These are phyloP conservation scores for Helleia helle DNA, from an alignment of 2,888 invertebrate genomes.

Conservation along the genomic window DNA sequence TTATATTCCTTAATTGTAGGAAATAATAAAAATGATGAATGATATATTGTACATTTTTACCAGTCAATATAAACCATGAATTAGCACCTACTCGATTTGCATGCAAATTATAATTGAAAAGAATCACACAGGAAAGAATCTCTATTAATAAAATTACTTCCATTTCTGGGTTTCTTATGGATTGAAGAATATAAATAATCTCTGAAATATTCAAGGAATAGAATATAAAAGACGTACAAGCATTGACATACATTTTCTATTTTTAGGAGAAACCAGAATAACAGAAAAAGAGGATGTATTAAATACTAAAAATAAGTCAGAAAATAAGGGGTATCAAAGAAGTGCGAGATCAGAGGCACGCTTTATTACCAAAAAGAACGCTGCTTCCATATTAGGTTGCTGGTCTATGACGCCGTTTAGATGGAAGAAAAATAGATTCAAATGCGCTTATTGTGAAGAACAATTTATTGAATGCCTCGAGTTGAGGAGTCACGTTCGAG, in stretches of 20 bases:
- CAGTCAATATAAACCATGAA: no score
- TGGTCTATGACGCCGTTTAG: constrained; percentile 56
- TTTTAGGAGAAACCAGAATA: constrained; percentile 52
- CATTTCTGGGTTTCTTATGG: no score
- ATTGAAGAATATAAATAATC: no score
- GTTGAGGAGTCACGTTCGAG: constrained; percentile 43
- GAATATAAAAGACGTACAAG: no score
- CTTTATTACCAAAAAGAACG: constrained; percentile 54
- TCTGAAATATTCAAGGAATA: no score
- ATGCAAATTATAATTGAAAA: no score
- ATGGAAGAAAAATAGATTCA: constrained; percentile 57
- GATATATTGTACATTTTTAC: no score
- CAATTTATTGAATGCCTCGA: constrained; percentile 44
- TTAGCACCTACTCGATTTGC: no score
- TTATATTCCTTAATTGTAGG: no score
- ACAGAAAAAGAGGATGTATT: constrained; percentile 31
- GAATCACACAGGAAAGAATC: no score
- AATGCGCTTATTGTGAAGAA: constrained; percentile 57
- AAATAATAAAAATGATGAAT: no score
- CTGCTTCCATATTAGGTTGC: constrained; percentile 46
- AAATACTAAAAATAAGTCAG: constrained; percentile 16
- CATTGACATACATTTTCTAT: constrained; percentile 49
- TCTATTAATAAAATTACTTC: no score
- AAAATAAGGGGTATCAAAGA: constrained; percentile 41
- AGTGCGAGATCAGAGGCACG: constrained; percentile 53